Evolutionary conservation across 2,113 vertebrate genomes (phyloP), one percentile per base, ranked within the genome.

Genomic region (Mormyrus iriodes): DNA sequence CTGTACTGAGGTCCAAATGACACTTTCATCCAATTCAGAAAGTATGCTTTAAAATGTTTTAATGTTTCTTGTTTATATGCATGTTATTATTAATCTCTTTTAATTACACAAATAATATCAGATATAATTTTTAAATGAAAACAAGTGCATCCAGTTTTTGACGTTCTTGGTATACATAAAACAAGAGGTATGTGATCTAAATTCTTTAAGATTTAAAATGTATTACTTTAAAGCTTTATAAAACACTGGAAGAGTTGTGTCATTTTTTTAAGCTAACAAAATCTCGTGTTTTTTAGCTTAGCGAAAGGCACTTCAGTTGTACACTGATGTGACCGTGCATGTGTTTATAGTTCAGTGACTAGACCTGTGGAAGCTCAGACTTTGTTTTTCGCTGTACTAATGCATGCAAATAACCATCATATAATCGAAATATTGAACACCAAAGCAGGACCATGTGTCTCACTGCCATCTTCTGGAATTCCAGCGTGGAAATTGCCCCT

Each of bases 391-490:
- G 49, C 65, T 86, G 89, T 46, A 87, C 46, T 88, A 65, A 89
- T 58, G 76, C 90, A 91, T 89, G 91, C 88, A 13, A 51, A 93
- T 93, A 91, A 17, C 92, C 91, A 90, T 93, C 93, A 92, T 76
- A 3, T 92, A 93, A 88, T 90, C 91, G 92, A 93, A 93, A 93
- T 91, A 84, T 90, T 87, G 91, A 85, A 91, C 79, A 86, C 91
- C 92, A 94, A 94, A 94, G 94, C 93, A 95, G 92, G 93, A 93
- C 91, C 94, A 94, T 93, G 92, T 95, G 94, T 94, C 91, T 91
- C 90, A 92, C 90, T 90, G 92, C 91, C 91, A 90, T 83, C 86
- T 49, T 84, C 61, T 65, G 35, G 27, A 51, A 55, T 79, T 44
- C 42, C 49, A 93, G 93, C 93, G 92, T 93, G 92, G 93, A 94